These are phyloP conservation scores for Uropetala carovei DNA, from an alignment of 2,888 invertebrate genomes.

Conservation along the genomic window DNA sequence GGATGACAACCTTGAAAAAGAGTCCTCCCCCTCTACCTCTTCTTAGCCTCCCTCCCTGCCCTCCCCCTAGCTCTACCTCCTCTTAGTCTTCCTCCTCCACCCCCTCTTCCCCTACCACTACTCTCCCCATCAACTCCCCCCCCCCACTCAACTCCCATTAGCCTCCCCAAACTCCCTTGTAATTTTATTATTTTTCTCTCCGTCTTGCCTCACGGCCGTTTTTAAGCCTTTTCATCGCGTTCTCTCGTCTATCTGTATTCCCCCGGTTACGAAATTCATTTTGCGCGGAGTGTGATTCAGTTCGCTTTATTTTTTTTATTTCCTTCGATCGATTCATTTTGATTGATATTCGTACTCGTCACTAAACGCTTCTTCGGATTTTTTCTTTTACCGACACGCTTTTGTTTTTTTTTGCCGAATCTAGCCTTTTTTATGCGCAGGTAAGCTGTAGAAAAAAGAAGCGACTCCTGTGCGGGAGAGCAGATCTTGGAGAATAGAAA, in stretches of 20 bases:
- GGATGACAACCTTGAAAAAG: slow-evolving; percentile 25
- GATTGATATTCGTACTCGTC: not conserved
- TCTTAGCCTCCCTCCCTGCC: not conserved
- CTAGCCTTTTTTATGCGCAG: too few relatives aligned
- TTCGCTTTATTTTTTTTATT: not conserved
- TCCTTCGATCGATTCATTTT: not conserved
- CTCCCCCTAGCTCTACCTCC: not conserved
- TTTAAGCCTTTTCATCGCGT: not conserved
- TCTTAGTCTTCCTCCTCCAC: not conserved
- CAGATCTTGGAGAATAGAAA: too few relatives aligned
- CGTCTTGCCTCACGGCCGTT: not conserved
- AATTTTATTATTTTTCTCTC: too few relatives aligned
- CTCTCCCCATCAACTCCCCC: not conserved
- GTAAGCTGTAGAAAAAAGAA: too few relatives aligned
- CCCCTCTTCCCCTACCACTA: too few relatives aligned
- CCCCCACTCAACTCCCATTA: too few relatives aligned
- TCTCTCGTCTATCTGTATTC: not conserved
- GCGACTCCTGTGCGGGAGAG: too few relatives aligned
- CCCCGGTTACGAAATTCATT: not conserved
- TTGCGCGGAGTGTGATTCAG: not conserved
- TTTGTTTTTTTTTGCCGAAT: too few relatives aligned
- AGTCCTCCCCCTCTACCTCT: not conserved
- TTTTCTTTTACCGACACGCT: not conserved
- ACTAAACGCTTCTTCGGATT: not conserved
- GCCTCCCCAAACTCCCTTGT: too few relatives aligned